These are phyloP conservation scores for Characodon lateralis DNA, from an alignment of 2,797 vertebrate genomes.

Conservation along the genomic window DNA sequence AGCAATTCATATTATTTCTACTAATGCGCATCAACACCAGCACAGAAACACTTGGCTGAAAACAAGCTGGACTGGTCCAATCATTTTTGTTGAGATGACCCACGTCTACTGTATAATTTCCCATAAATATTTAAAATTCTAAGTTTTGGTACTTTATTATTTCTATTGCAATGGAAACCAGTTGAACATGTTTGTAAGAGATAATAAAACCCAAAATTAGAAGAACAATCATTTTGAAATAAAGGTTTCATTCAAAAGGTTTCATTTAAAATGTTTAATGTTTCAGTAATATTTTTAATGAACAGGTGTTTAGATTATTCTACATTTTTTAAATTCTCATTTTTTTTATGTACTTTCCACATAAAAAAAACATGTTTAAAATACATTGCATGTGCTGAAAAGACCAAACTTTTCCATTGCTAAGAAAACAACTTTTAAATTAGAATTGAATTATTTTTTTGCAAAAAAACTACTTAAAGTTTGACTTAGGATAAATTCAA, in stretches of 20 bases:
- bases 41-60: neutral
- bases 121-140: neutral
- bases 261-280: too few species aligned
- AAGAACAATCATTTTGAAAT: too few species aligned
- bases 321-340: too few species aligned
- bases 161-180: neutral
- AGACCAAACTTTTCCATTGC: neutral
- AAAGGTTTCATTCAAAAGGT: too few species aligned
- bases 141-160: neutral
- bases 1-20: neutral
- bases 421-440: neutral
- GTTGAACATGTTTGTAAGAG: neutral
- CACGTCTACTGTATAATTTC: neutral
- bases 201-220: too few species aligned
- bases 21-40: neutral
- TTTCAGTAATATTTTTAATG: too few species aligned
- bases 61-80: neutral
- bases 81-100: neutral
- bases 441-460: neutral
- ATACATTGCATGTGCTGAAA: neutral
- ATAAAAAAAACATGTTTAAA: neutral
- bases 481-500: conserved; percentile 1
- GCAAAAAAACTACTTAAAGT: neutral
- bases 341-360: neutral
- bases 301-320: too few species aligned